Conservation (phyloP, 2,797 vertebrate species). For the Salarias fasciatus region DNA sequence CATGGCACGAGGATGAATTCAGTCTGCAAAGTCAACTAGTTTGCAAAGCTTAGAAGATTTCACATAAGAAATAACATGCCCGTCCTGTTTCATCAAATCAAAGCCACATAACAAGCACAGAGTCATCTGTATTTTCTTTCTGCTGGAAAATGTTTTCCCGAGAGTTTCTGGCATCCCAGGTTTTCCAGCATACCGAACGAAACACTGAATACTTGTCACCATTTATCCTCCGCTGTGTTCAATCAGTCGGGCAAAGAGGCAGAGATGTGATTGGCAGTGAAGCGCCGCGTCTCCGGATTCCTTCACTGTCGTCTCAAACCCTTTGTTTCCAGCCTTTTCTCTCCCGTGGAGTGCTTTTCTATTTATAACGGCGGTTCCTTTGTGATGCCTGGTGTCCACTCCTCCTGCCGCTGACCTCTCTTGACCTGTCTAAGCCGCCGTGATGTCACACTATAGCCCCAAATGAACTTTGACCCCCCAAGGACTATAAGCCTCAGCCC, state of each 20-base stretch:
- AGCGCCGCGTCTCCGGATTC: constrained; percentile 20
- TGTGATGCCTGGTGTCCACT: constrained; percentile 48
- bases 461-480: constrained; percentile 56
- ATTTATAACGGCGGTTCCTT: constrained; percentile 38
- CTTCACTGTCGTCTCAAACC: constrained; percentile 29
- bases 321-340: constrained; percentile 44
- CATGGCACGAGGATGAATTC: too few species aligned
- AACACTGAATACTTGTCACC: constrained; percentile 29
- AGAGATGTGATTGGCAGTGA: constrained; percentile 19
- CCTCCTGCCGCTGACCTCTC: constrained; percentile 61
- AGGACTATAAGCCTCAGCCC: constrained; percentile 37
- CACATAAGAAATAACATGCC: too few species aligned
- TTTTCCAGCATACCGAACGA: constrained; percentile 6
- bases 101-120: too few species aligned
- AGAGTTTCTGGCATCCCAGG: not conserved
- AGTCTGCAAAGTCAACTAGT: too few species aligned
- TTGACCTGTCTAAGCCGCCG: constrained; percentile 51
- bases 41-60: too few species aligned
- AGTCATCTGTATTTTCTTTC: too few species aligned
- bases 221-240: constrained; percentile 20
- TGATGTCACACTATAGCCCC: constrained; percentile 61
- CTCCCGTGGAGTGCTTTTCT: constrained; percentile 56
- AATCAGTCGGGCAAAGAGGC: constrained; percentile 24
- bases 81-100: too few species aligned
- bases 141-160: too few species aligned